These are phyloP conservation scores for Notolepis coatsorum DNA, from an alignment of 2,797 vertebrate species.

Conservation along the genomic window DNA sequence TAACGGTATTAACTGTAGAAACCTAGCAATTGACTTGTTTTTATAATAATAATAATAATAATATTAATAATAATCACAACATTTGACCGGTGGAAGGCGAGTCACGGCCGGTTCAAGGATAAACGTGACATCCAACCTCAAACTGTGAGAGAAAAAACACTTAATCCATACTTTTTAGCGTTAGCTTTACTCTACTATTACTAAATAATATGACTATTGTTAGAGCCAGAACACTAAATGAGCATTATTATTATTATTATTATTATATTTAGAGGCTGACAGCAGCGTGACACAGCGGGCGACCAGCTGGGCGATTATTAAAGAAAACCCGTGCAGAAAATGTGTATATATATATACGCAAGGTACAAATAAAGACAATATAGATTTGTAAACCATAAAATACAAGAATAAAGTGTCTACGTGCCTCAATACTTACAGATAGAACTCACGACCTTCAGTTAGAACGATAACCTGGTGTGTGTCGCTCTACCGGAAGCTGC, in stretches of 20 bases:
- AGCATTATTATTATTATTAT: background rate
- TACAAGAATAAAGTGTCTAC: background rate
- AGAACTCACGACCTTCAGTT: slow-evolving; percentile 74
- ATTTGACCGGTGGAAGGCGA: no score
- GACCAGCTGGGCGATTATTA: background rate
- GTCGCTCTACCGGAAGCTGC: slow-evolving; percentile 21
- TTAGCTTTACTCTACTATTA: no score
- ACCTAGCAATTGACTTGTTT: no score
- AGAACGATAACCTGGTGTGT: slow-evolving; percentile 14
- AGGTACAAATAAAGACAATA: background rate
- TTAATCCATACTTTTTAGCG: no score
- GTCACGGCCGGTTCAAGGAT: no score
- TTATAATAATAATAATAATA: no score
- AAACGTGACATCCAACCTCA: no score
- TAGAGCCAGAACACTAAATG: background rate
- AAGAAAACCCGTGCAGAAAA: background rate
- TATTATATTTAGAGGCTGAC: background rate
- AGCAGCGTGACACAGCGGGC: background rate
- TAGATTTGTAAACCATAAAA: background rate
- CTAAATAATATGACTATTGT: no score
- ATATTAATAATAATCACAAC: no score
- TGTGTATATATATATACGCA: background rate
- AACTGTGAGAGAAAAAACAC: no score
- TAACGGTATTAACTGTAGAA: no score
- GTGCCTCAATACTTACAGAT: slow-evolving; percentile 48